Evolutionary conservation across 2,113 vertebrate genomes (phyloP).

Genomic region (Hucho hucho): DNA sequence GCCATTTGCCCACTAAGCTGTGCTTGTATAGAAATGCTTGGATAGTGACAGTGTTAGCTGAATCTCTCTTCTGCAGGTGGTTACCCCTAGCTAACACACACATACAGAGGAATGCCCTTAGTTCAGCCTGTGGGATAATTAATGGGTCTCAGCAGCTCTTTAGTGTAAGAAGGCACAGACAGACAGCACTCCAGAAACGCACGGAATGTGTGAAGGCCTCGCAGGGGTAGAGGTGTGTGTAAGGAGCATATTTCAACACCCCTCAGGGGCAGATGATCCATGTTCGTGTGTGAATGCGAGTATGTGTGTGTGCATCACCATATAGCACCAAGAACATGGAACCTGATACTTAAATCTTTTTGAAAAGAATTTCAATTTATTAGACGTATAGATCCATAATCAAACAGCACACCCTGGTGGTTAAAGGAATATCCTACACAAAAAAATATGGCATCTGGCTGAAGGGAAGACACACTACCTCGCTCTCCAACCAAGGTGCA

Average conservation of each 20-base stretch:
- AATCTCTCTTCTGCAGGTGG: constrained; percentile 36
- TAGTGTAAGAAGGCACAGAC: constrained; percentile 69
- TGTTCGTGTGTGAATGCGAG: constrained; percentile 13
- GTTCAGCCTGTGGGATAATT: constrained; percentile 72
- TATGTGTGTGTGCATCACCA: not conserved
- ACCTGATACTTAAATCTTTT: too few species aligned
- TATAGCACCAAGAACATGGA: not conserved
- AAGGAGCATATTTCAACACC: not conserved
- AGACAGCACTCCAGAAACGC: constrained; percentile 63
- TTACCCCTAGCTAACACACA: constrained; percentile 19
- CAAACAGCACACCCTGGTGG: constrained; percentile 57
- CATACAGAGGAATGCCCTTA: constrained; percentile 59
- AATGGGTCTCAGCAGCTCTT: constrained; percentile 69
- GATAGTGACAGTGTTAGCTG: constrained; percentile 30
- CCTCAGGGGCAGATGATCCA: constrained; percentile 37
- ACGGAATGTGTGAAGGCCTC: constrained; percentile 64
- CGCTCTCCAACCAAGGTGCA: too few species aligned
- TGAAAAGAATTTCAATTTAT: too few species aligned
- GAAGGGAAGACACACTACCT: too few species aligned
- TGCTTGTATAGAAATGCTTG: constrained; percentile 25
- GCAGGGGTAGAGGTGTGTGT: constrained; percentile 6
- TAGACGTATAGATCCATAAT: not conserved
- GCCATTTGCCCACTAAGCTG: not conserved
- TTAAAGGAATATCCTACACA: not conserved
- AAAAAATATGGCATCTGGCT: too few species aligned